Evolutionary conservation across 2,888 invertebrate species (phyloP).

Genomic region (Julus scandinavius): DNA sequence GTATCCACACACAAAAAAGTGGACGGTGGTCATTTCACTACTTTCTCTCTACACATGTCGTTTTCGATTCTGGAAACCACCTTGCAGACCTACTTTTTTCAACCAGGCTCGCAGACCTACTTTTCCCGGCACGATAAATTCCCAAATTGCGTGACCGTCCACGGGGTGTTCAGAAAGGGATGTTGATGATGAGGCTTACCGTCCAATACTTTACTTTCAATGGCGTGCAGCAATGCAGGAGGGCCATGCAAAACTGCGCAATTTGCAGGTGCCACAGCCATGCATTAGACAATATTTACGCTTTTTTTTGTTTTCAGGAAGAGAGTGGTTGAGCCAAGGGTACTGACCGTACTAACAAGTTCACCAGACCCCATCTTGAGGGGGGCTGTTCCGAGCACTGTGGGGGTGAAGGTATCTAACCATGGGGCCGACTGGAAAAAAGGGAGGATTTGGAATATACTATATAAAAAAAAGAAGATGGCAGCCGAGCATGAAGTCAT

Average conservation of each 20-base stretch:
- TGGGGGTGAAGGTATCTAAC: background rate
- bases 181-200: too few species aligned
- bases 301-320: background rate
- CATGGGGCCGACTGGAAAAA: background rate
- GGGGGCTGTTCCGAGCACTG: background rate
- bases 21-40: too few species aligned
- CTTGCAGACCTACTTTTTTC: background rate
- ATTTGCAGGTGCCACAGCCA: background rate
- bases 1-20: too few species aligned
- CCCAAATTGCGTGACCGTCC: background rate
- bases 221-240: too few species aligned
- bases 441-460: background rate
- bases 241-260: background rate
- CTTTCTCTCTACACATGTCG: too few species aligned
- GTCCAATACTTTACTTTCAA: too few species aligned
- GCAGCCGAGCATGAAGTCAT: slow-evolving; percentile 27
- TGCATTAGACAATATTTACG: background rate
- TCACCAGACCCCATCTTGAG: slow-evolving; percentile 4
- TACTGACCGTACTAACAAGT: slow-evolving; percentile 27
- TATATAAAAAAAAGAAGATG: background rate
- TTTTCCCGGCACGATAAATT: background rate
- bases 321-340: background rate
- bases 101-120: background rate
- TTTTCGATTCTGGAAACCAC: too few species aligned
- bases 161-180: too few species aligned